Percentiles rank a stretch among this genome's conserved stretches.
phyloP scores from a whole-genome alignment of 2,888 invertebrate genomes.

The Embidobia sp. region DNA sequence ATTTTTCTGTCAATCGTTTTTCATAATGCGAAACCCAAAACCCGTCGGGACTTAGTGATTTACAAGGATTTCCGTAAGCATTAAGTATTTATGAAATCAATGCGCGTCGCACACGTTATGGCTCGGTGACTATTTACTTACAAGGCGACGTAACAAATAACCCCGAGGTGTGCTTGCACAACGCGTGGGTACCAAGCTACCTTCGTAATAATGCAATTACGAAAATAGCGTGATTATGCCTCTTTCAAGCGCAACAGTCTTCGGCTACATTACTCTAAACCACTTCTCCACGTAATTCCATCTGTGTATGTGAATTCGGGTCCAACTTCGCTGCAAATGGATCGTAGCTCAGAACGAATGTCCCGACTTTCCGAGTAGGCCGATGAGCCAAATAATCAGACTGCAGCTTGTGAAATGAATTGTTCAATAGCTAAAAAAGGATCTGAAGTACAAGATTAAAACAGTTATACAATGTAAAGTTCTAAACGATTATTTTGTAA shows the following conservation, averaged over 20 bases:
- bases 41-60: conserved; percentile 26
- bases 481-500: no score
- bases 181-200: conserved; percentile 70
- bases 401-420: no score
- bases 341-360: neutral
- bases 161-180: conserved; percentile 74
- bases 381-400: no score
- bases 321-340: neutral
- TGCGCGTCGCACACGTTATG: conserved; percentile 51
- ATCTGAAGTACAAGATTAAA: no score
- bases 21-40: conserved; percentile 19
- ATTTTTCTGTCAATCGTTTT: conserved; percentile 12
- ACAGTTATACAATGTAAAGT: no score
- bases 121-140: conserved; percentile 65
- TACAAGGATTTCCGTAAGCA: conserved; percentile 55
- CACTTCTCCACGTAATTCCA: conserved; percentile 20
- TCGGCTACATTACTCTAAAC: conserved; percentile 27
- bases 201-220: conserved; percentile 78
- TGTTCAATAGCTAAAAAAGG: no score
- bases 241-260: conserved; percentile 68
- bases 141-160: conserved; percentile 73
- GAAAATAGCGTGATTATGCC: conserved; percentile 76
- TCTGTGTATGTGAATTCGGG: conserved; percentile 12
- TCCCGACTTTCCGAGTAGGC: no score
- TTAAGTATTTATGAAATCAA: conserved; percentile 59